These are phyloP conservation scores for Kradibia gibbosae DNA, from an alignment of 1,140 invertebrate species.

Conservation along the genomic window DNA sequence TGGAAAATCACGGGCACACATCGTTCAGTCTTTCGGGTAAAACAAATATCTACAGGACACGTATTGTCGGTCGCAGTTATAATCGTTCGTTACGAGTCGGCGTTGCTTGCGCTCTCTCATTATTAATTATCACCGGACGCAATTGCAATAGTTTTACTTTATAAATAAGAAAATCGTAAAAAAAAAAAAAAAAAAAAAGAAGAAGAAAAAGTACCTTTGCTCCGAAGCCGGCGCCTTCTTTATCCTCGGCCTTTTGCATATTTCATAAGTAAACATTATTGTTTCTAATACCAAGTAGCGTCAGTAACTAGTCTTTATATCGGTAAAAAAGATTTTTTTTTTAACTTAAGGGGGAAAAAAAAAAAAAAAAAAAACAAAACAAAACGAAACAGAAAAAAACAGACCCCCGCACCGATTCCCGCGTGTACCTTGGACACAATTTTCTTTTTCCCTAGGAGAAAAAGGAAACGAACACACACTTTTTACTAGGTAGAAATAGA, in stretches of 20 bases:
- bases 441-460: constrained; percentile 35
- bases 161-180: constrained; percentile 36
- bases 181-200: constrained; percentile 10
- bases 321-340: neutral
- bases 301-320: constrained; percentile 47
- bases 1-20: constrained; percentile 53
- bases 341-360: too few species aligned
- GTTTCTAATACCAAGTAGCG: constrained; percentile 44
- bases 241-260: neutral
- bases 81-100: constrained; percentile 50
- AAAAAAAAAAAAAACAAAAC: constrained; percentile 3
- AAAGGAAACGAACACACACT: constrained; percentile 12
- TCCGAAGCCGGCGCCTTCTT: constrained; percentile 5
- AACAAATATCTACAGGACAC: constrained; percentile 66
- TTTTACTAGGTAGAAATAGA: constrained; percentile 37
- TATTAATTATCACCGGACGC: constrained; percentile 45
- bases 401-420: constrained; percentile 48
- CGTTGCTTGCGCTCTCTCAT: constrained; percentile 26
- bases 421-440: constrained; percentile 39
- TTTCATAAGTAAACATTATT: constrained; percentile 44
- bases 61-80: constrained; percentile 65
- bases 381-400: constrained; percentile 14
- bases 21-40: constrained; percentile 66
- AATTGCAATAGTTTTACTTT: constrained; percentile 41
- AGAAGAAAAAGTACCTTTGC: constrained; percentile 27